Evolutionary conservation across 2,888 invertebrate species (phyloP), one percentile per base, ranked within the genome.

Genomic region (Catocala fraxini): DNA sequence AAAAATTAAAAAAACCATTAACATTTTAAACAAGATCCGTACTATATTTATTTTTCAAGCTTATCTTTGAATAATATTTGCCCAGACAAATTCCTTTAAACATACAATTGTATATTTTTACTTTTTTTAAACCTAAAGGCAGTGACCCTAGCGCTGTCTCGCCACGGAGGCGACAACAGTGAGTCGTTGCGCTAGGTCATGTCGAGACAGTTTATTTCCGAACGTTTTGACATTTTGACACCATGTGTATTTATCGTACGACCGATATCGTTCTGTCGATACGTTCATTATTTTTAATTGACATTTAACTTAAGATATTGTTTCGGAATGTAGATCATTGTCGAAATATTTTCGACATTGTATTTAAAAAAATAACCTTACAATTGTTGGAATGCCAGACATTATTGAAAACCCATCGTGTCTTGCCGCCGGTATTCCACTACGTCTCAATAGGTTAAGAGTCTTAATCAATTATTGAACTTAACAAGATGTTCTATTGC

Each of bases 181-280:
- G 81, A 82, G 64, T 80, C 80, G 81, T 80, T 83, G 84, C 73
- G 83, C 80, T 84, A 83, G 84, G 81, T 85, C 85, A 77, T 71
- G 80, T 69, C 73, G 65, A 62, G 69, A 69, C 73, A 49, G 75
- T 81, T 79, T 81, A 80, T 84, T 84, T 82, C 72, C 62, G 70
- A 71, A 58, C 61, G 63, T 81, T 80, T 82, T 77, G 75, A 75
- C 68, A 75, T 65, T 75, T 64, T 75, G 67, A 71, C 65, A 69
- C 59, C 53, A 41, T 47, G 33, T 61, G 53, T 65, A 71, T 65
- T 69, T 73, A 73, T 65, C 52, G 62, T 68, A 45, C 51, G 47
- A 71, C 56, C 25, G 56, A 67, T 59, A 66, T 63, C 59, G 39
- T 25, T 47, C 43, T 49, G 51, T 59, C 67, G 43, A 63, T 66